Conservation (phyloP, 1,140 invertebrate species). For the Trichomalopsis sarcophagae region DNA sequence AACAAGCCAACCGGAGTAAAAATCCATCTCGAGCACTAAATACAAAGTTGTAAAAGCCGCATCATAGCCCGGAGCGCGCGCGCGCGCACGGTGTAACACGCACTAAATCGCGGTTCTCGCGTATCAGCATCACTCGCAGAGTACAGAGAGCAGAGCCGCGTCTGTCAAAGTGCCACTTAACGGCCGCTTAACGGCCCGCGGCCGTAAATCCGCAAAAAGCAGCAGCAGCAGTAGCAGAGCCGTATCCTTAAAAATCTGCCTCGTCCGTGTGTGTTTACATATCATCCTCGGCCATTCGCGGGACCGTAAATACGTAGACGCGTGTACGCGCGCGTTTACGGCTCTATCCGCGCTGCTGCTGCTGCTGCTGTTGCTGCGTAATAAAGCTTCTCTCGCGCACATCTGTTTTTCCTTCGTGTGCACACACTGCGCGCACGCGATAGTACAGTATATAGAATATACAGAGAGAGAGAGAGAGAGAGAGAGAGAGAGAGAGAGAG, state of each 20-base stretch:
- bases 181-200: conserved; percentile 16
- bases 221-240: background rate
- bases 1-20: background rate
- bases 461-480: too few relatives aligned
- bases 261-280: conserved; percentile 22
- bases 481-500: too few relatives aligned
- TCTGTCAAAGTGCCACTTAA: conserved; percentile 22
- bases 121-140: background rate
- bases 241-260: conserved; percentile 20
- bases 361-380: background rate
- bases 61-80: background rate
- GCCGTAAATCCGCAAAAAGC: conserved; percentile 32
- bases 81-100: background rate
- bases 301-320: conserved; percentile 26
- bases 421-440: too few relatives aligned
- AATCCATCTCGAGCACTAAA: background rate
- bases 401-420: background rate
- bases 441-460: too few relatives aligned
- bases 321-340: background rate
- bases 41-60: background rate
- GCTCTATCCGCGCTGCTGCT: background rate
- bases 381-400: conserved; percentile 19
- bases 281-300: conserved; percentile 14
- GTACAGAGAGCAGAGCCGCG: background rate
- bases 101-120: background rate